phyloP scores from a whole-genome alignment of 2,888 invertebrate species.

The Geotrupes spiniger region DNA sequence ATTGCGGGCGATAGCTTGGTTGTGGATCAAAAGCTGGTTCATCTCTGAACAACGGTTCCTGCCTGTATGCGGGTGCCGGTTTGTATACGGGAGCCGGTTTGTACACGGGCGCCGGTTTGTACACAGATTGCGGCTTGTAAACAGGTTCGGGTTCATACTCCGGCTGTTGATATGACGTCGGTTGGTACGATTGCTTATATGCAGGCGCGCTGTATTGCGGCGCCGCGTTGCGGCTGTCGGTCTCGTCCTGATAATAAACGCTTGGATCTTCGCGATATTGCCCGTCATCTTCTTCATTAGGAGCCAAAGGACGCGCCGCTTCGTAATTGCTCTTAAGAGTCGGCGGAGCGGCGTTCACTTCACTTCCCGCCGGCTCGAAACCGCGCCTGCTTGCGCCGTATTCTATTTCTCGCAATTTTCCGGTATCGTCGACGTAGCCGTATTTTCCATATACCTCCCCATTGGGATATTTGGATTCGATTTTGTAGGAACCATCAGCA shows the following conservation, averaged over 20 bases:
- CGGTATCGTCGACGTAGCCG: slow-evolving; percentile 80
- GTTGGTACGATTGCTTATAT: slow-evolving; percentile 16
- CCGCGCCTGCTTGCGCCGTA: slow-evolving; percentile 81
- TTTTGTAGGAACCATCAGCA: slow-evolving; percentile 83
- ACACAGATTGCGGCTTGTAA: slow-evolving; percentile 23
- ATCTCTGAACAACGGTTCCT: slow-evolving; percentile 28
- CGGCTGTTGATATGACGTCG: slow-evolving; percentile 28
- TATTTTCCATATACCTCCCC: slow-evolving; percentile 87
- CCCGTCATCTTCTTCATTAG: slow-evolving; percentile 76
- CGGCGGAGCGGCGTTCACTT: slow-evolving; percentile 81
- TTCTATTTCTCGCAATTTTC: slow-evolving; percentile 73
- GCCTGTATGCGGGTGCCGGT: slow-evolving; percentile 30
- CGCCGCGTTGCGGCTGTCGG: slow-evolving; percentile 29
- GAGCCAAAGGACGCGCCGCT: slow-evolving; percentile 40
- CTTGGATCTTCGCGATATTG: slow-evolving; percentile 83
- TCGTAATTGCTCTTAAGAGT: slow-evolving; percentile 58
- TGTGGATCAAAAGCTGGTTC: neutral
- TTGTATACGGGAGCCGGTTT: slow-evolving; percentile 26
- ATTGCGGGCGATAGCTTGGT: slow-evolving; percentile 13
- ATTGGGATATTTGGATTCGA: slow-evolving; percentile 79
- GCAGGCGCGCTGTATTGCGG: slow-evolving; percentile 7
- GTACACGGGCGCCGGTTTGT: slow-evolving; percentile 25
- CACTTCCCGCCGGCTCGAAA: slow-evolving; percentile 74
- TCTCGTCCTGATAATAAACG: slow-evolving; percentile 70
- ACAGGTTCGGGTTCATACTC: slow-evolving; percentile 26